Evolutionary conservation across 2,113 vertebrate species (phyloP).

Genomic region (Triplophysa rosa): DNA sequence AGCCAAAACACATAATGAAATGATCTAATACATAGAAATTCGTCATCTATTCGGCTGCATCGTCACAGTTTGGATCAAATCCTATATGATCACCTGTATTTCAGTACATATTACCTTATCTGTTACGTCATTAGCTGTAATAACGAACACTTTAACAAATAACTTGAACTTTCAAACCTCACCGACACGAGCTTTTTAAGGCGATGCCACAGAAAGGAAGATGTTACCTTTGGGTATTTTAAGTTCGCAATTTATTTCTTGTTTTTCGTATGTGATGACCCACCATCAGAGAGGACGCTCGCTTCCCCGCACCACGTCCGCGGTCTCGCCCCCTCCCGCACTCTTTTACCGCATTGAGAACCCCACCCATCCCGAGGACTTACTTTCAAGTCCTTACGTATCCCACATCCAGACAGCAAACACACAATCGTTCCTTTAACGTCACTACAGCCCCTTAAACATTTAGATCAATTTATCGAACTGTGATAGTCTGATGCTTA

Average conservation of each 20-base stretch:
- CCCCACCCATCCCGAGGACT: constrained; percentile 55
- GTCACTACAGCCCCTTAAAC: neutral
- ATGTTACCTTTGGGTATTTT: constrained; percentile 45
- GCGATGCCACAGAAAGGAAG: constrained; percentile 1
- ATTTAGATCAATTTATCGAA: neutral
- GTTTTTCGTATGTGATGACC: constrained; percentile 30
- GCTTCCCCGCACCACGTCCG: constrained; percentile 39
- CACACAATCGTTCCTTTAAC: no score
- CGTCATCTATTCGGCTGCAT: neutral
- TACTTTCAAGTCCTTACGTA: constrained; percentile 42
- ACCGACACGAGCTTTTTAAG: neutral
- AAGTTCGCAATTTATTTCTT: constrained; percentile 40
- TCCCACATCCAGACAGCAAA: constrained; percentile 32
- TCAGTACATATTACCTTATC: neutral
- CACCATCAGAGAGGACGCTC: constrained; percentile 41
- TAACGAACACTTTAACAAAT: neutral
- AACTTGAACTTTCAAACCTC: constrained; percentile 11
- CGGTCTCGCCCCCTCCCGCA: constrained; percentile 36
- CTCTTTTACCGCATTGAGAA: constrained; percentile 51
- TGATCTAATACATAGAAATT: neutral
- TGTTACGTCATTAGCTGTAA: neutral
- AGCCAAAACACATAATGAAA: neutral
- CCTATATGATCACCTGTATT: neutral
- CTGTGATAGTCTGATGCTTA: no score
- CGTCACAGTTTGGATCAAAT: neutral